Conservation (phyloP, 64 coral and sea anemone genomes). For the Anthopleura sola region DNA sequence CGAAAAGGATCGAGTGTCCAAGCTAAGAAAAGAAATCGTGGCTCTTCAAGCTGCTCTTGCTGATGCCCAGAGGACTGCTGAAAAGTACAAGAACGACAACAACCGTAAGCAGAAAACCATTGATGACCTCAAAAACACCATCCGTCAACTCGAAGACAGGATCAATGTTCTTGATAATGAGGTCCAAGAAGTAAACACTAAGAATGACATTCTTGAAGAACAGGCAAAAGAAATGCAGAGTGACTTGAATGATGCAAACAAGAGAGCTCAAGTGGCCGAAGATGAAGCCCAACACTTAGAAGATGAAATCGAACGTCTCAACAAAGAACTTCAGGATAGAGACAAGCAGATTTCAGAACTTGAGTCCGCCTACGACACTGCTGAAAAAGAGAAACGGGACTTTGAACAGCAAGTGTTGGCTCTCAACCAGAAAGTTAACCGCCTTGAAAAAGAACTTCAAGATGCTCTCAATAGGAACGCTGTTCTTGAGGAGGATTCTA, state of each 20-base stretch:
- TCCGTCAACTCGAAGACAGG: constrained; percentile 67
- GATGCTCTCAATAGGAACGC: constrained; percentile 59
- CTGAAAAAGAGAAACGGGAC: constrained; percentile 78
- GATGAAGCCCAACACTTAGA: constrained; percentile 58
- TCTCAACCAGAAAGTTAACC: constrained; percentile 55
- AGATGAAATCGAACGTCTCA: constrained; percentile 64
- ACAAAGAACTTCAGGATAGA: constrained; percentile 59
- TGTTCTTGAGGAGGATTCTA: constrained; percentile 83
- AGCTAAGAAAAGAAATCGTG: constrained; percentile 85
- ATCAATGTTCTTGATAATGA: constrained; percentile 83
- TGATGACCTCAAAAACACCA: constrained; percentile 78
- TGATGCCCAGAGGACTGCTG: constrained; percentile 71
- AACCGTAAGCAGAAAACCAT: constrained; percentile 87
- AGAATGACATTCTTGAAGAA: constrained; percentile 91
- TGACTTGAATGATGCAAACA: constrained; percentile 73
- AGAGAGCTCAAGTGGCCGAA: constrained; percentile 54
- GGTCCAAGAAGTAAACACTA: constrained; percentile 63
- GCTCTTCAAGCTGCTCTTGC: constrained; percentile 50
- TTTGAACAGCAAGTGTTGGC: constrained; percentile 65
- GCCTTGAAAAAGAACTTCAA: constrained; percentile 63
- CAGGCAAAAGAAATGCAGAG: constrained; percentile 81
- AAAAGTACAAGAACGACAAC: constrained; percentile 83
- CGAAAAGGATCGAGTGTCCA: constrained; percentile 73
- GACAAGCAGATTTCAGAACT: constrained; percentile 70
- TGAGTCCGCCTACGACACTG: constrained; percentile 56